Evolutionary conservation across 2,888 invertebrate genomes (phyloP), one percentile per base, ranked within the genome.

Genomic region (Leptothorax acervorum): DNA sequence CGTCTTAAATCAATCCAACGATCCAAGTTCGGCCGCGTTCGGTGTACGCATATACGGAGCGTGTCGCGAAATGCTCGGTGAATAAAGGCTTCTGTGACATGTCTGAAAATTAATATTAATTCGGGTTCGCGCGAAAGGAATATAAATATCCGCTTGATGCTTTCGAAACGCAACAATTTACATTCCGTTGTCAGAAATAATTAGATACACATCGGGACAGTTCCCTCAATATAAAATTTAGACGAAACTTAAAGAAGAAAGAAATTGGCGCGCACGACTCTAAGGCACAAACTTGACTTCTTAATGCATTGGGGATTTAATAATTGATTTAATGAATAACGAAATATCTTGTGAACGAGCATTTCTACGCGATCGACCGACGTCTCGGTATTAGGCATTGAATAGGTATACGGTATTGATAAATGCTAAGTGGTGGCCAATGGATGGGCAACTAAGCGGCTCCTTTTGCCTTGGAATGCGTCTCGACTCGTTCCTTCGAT

Each of bases 1-100:
- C 66, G 88, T 51, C 86, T 89, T 92, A 92, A 92, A 92, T 92
- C 92, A 92, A 92, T 91, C 91, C 85, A 90, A 90, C 88, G 88
- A 86, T 89, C 83, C 83, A 86, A 86, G 79, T 86, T 86, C 28
- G 63, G 75, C 35, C 62, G 82, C 66, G 48, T 45, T 45, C 9
- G n/a, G 1, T 75, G 79, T 51, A 62, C 28, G 84, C 23, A 23
- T 65, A 31, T 48, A 51, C 53, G 51, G 28, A 45, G 42, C 18
- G 53, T 65, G 28, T 76, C 65, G 66, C 55, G 15, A 76, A 42
- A 51, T 1, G 39, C 35, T 39, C n/a, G 15, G 15, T 11, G 53
- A 15, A 76, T 23, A 31, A 57, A 68, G n/a, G 23, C n/a, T 53
- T n/a, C 23, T 66, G 66, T n/a, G 15, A 53, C 28, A 28, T 18